Base-by-base conservation (phyloP, 2,797 vertebrate genomes). In the Cryptoblepharus egeriae region DNA sequence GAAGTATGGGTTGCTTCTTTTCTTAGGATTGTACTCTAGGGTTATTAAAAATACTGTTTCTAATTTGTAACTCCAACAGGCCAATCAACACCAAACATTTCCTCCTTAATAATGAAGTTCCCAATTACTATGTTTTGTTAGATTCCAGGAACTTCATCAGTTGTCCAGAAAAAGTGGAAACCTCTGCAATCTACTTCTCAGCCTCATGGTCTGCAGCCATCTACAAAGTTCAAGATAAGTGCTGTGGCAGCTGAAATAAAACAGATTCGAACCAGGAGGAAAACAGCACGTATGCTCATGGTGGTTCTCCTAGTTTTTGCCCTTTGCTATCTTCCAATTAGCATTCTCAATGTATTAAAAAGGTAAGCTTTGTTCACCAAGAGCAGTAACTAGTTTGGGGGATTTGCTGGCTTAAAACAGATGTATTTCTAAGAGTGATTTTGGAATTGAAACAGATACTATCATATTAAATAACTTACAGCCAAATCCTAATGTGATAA, bases 221-320 rank as follows among this genome's bases (percentile, higher is more conserved):
- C 96, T 1, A 93, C 93, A 35, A 97, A 96, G 85, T 95, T 97
- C 79, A 95, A 95, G 89, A 97, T 96, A 82, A 97, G 94, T 1
- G 94, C 96, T 0, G 96, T 97, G 70, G 97, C 97, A 32, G 98
- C 98, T 55, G 98, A 99, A 96, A 97, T 99, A 93, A 99, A 98
- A 95, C 98, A 99, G 96, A 96, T 98, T 91, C 95, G 94, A 87
- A 96, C 97, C 18, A 93, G 98, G 80, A 96, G 98, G 87, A 99
- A 99, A 96, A 99, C 98, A 3, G 98, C 98, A 5, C 96, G 97
- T 55, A 99, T 99, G 98, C 93, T 99, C 80, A 98, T 99, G 95
- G 97, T 99, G 18, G 98, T 99, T 80, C 97, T 99, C 72, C 92
- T 98, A 90, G 97, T 99, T 87, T 99, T 99, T 84, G 97, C 98